These are phyloP conservation scores for Mimas tiliae DNA, from an alignment of 2,888 invertebrate species.

Conservation along the genomic window DNA sequence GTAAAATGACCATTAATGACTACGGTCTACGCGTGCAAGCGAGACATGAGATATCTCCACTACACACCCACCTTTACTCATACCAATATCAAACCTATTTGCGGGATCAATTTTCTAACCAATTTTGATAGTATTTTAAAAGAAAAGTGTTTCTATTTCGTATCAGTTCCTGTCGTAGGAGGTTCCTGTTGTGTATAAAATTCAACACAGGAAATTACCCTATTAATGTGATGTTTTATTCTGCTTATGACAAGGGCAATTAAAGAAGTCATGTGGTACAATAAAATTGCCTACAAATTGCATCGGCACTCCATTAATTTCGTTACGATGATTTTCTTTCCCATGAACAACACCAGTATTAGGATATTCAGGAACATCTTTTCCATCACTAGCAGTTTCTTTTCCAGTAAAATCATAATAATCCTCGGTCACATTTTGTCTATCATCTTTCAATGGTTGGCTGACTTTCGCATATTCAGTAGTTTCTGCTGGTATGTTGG, in stretches of 20 bases:
- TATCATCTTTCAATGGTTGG: neutral
- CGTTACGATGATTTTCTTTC: neutral
- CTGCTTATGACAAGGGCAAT: neutral
- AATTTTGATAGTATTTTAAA: too few species aligned
- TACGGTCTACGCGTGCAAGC: too few species aligned
- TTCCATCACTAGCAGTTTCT: neutral
- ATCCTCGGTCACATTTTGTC: neutral
- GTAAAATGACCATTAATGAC: too few species aligned
- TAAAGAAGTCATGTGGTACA: neutral
- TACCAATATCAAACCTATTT: too few species aligned
- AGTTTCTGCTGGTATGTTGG: neutral
- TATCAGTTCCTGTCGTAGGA: too few species aligned
- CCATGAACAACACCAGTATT: neutral
- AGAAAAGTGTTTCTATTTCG: too few species aligned
- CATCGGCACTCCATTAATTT: neutral
- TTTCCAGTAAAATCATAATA: neutral
- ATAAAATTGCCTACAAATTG: constrained; percentile 1
- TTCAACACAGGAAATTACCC: too few species aligned
- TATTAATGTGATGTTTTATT: too few species aligned
- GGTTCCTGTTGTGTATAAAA: too few species aligned
- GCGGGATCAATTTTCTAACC: too few species aligned
- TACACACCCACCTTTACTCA: too few species aligned
- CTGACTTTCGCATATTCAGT: constrained; percentile 29
- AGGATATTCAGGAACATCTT: neutral
- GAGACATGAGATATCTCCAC: too few species aligned